Evolutionary conservation across 1,140 invertebrate species (phyloP).

Genomic region (Drosophila ironensis): DNA sequence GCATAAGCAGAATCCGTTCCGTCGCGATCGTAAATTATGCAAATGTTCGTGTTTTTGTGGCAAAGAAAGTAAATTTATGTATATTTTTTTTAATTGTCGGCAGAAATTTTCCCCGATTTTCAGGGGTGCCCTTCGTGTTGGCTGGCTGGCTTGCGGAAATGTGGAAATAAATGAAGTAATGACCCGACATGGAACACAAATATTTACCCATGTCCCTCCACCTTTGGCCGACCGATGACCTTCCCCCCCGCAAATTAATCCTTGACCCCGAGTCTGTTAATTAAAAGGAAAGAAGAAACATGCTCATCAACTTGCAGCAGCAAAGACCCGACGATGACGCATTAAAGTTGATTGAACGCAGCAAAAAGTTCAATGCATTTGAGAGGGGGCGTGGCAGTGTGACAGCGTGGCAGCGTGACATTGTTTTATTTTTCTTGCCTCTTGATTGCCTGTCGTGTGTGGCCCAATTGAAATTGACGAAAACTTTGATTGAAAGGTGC

Average conservation of each 20-base stretch:
- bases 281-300: conserved; percentile 42
- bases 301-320: neutral
- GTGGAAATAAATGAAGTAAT: conserved; percentile 58
- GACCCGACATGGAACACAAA: conserved; percentile 20
- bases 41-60: conserved; percentile 23
- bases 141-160: conserved; percentile 34
- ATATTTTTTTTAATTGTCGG: conserved; percentile 58
- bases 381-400: conserved; percentile 36
- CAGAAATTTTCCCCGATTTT: conserved; percentile 9
- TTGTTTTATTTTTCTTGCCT: neutral
- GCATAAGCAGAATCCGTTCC: neutral
- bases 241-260: conserved; percentile 70
- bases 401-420: too few relatives aligned
- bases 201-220: neutral
- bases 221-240: neutral
- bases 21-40: conserved; percentile 50
- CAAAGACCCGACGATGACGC: conserved; percentile 36
- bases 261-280: conserved; percentile 69
- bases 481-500: conserved; percentile 65
- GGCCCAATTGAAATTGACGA: conserved; percentile 61
- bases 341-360: conserved; percentile 50
- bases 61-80: conserved; percentile 21
- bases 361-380: conserved; percentile 10
- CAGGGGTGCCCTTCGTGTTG: neutral
- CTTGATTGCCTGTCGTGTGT: conserved; percentile 43